phyloP scores from a whole-genome alignment of 2,113 vertebrate genomes.

The Illadopsis cleaveri region DNA sequence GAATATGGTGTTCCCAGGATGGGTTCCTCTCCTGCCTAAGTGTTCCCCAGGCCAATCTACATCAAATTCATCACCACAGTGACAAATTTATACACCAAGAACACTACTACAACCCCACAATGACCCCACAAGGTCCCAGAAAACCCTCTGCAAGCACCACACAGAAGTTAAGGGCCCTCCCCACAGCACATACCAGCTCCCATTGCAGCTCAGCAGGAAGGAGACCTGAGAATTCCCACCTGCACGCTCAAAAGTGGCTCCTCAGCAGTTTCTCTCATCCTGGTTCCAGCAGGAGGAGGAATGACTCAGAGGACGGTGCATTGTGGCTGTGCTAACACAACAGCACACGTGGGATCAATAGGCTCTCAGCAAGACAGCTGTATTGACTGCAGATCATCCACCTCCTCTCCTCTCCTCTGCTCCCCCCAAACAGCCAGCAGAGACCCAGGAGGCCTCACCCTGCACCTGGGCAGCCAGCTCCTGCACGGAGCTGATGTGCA shows the following conservation, averaged over 20 bases:
- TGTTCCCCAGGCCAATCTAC: background rate
- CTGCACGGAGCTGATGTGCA: background rate
- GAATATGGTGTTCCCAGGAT: background rate
- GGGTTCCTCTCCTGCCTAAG: background rate
- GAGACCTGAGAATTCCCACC: background rate
- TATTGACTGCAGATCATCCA: background rate
- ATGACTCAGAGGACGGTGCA: background rate
- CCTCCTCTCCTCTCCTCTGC: background rate
- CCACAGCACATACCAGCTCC: background rate
- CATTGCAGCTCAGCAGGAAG: background rate
- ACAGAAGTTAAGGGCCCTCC: background rate
- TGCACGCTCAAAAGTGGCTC: rapidly evolving
- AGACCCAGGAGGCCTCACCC: background rate
- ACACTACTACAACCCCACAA: rapidly evolving
- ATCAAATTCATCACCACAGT: background rate
- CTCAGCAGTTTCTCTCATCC: background rate
- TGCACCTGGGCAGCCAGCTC: background rate
- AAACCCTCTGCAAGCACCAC: background rate
- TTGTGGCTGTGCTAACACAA: background rate
- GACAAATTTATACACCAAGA: rapidly evolving
- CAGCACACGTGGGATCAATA: rapidly evolving
- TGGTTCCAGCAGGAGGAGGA: background rate
- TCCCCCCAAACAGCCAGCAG: background rate
- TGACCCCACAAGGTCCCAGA: background rate
- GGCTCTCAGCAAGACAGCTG: background rate